These are phyloP conservation scores for Mycteria americana DNA, from an alignment of 2,797 vertebrate genomes.

Conservation along the genomic window DNA sequence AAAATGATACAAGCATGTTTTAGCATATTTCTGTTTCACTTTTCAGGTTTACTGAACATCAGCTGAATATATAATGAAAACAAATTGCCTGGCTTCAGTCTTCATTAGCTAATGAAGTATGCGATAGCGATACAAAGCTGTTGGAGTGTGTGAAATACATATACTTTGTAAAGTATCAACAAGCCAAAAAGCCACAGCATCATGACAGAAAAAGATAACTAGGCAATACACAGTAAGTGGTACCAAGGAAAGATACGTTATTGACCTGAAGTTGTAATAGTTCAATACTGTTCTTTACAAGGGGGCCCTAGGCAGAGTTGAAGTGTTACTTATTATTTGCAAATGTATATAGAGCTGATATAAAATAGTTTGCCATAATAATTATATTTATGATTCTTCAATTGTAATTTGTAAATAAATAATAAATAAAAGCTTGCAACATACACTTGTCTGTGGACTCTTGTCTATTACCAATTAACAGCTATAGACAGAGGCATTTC, in stretches of 20 bases:
- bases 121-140: not conserved
- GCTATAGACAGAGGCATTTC: not conserved
- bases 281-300: not conserved
- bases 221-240: not conserved
- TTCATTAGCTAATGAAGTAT: not conserved
- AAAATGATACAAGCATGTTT: not conserved
- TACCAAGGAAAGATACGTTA: not conserved
- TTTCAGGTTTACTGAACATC: not conserved
- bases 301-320: not conserved
- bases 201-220: not conserved
- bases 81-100: not conserved
- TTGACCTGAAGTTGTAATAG: not conserved
- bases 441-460: not conserved
- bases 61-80: not conserved
- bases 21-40: slow-evolving; percentile 14
- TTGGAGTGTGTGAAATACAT: not conserved
- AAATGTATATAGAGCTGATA: not conserved
- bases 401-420: not conserved
- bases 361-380: not conserved
- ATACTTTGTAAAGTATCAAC: not conserved
- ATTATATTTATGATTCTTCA: not conserved
- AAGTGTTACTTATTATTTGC: not conserved
- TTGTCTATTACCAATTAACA: not conserved
- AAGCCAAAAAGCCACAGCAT: not conserved
- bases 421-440: not conserved